Conservation (phyloP, 2,888 invertebrate species). For the Glaucopsyche alexis region DNA sequence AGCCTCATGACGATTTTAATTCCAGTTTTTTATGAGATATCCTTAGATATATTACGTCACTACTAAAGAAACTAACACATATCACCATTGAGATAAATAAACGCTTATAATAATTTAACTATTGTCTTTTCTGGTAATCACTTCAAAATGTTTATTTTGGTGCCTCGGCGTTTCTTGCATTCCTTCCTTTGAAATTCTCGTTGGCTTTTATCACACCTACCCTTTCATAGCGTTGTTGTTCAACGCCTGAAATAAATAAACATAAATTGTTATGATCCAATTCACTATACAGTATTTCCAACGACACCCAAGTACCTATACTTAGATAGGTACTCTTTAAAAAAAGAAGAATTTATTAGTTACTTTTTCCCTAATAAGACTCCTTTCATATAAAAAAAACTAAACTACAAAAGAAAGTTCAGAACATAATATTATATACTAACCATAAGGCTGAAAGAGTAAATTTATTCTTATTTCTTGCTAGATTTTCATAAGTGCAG, state of each 20-base stretch:
- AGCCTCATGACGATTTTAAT: background rate
- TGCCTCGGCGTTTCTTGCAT: background rate
- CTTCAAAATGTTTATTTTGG: slow-evolving; percentile 14
- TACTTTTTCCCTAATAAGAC: too few relatives aligned
- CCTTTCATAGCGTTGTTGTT: slow-evolving; percentile 26
- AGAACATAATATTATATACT: background rate
- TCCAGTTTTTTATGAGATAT: background rate
- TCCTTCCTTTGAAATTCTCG: slow-evolving; percentile 2
- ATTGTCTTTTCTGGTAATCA: slow-evolving; percentile 23
- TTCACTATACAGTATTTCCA: background rate
- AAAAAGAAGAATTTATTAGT: background rate
- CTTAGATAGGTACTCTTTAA: too few relatives aligned
- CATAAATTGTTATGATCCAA: background rate
- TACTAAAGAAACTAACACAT: slow-evolving; percentile 8
- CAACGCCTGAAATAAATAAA: slow-evolving; percentile 25
- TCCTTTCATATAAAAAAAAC: too few relatives aligned
- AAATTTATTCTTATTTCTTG: background rate
- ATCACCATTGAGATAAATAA: slow-evolving; percentile 16
- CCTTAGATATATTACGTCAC: slow-evolving; percentile 10
- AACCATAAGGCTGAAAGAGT: background rate
- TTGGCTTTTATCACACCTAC: slow-evolving; percentile 21
- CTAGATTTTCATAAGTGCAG: background rate
- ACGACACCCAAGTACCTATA: too few relatives aligned
- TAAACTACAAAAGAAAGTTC: background rate
- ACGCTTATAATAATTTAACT: slow-evolving; percentile 18